phyloP scores from a whole-genome alignment of 2,888 invertebrate genomes.

The Drosophila hawaiiensis region DNA sequence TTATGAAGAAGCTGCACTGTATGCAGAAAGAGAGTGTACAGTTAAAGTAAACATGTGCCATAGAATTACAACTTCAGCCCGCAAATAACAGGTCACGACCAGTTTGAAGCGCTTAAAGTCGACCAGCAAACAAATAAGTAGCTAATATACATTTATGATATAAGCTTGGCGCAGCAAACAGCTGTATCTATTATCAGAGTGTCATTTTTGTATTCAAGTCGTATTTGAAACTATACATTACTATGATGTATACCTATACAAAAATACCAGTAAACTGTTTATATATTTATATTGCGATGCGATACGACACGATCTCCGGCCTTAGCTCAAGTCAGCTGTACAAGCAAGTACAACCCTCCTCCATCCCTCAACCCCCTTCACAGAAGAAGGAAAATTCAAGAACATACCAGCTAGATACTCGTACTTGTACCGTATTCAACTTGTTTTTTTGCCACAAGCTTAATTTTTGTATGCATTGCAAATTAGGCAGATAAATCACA shows the following conservation, averaged over 20 bases:
- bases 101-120: constrained; percentile 53
- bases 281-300: constrained; percentile 13
- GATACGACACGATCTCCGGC: neutral
- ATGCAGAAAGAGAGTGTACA: neutral
- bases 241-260: constrained; percentile 9
- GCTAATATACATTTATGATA: constrained; percentile 58
- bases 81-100: constrained; percentile 62
- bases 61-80: constrained; percentile 23
- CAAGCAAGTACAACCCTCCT: constrained; percentile 17
- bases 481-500: neutral
- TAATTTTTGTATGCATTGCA: neutral
- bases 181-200: constrained; percentile 43
- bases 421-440: neutral
- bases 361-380: neutral
- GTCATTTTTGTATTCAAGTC: constrained; percentile 22
- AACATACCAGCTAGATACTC: neutral
- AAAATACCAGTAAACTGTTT: constrained; percentile 18
- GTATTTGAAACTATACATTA: constrained; percentile 2
- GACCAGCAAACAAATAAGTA: constrained; percentile 26
- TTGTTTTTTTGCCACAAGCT: neutral
- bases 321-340: constrained; percentile 31
- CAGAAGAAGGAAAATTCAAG: neutral
- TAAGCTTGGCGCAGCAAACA: constrained; percentile 45
- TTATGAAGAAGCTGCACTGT: constrained; percentile 1
- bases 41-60: constrained; percentile 4